Percentiles rank a stretch among this genome's conserved stretches.
These are phyloP conservation scores for Automeris io DNA, from an alignment of 2,888 invertebrate species.

Conservation along the genomic window DNA sequence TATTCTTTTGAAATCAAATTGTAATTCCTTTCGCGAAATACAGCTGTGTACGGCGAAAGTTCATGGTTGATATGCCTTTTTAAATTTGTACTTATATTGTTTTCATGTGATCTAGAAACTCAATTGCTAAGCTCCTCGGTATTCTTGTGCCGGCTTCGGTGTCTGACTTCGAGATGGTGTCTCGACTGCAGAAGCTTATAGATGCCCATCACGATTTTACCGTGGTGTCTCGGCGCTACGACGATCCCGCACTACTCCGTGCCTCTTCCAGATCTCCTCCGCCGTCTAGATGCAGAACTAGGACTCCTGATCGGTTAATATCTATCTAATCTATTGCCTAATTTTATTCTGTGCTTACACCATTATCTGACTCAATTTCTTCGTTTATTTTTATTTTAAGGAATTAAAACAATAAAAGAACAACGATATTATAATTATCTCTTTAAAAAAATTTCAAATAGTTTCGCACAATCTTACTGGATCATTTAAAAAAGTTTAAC, in stretches of 20 bases:
- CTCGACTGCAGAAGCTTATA: slow-evolving; percentile 88
- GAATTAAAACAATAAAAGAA: too few relatives aligned
- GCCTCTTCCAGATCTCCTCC: slow-evolving; percentile 69
- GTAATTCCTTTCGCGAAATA: too few relatives aligned
- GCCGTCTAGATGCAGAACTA: slow-evolving; percentile 60
- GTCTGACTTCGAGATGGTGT: slow-evolving; percentile 86
- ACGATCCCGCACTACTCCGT: slow-evolving; percentile 61
- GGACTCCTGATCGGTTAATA: slow-evolving; percentile 73
- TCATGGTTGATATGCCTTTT: slow-evolving; percentile 6
- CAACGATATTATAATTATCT: too few relatives aligned
- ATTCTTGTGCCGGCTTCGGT: slow-evolving; percentile 80
- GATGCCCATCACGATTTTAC: slow-evolving; percentile 93
- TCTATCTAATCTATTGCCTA: background rate
- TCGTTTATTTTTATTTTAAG: too few relatives aligned
- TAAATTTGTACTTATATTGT: background rate
- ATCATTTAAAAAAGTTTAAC: too few relatives aligned
- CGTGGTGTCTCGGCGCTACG: slow-evolving; percentile 83
- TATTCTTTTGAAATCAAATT: slow-evolving; percentile 8
- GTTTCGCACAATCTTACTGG: too few relatives aligned
- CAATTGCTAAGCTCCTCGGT: slow-evolving; percentile 85
- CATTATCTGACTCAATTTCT: too few relatives aligned
- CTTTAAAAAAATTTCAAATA: too few relatives aligned
- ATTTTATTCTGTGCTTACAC: too few relatives aligned
- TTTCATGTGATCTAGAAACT: slow-evolving; percentile 63
- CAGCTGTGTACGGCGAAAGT: slow-evolving; percentile 6